phyloP scores from a whole-genome alignment of 2,113 vertebrate species.

The Damaliscus lunatus region DNA sequence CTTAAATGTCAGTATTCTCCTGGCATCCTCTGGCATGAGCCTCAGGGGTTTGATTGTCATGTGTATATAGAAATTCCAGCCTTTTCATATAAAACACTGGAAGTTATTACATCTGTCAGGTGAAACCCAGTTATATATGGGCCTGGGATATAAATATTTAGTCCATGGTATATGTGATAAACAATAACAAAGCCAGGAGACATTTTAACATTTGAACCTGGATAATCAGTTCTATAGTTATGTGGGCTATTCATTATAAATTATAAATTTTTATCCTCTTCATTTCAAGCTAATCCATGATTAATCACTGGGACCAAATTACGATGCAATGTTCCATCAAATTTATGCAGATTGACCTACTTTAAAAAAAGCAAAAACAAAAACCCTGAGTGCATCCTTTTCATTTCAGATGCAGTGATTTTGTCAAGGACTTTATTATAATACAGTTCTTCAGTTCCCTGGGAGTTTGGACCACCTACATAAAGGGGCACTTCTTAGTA shows the following conservation, averaged over 20 bases:
- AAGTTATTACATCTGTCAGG: slow-evolving; percentile 38
- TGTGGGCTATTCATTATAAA: not conserved
- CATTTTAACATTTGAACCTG: not conserved
- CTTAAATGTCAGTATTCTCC: slow-evolving; percentile 62
- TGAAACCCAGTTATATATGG: slow-evolving; percentile 24
- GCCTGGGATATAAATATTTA: not conserved
- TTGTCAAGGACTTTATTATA: not conserved
- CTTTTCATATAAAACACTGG: slow-evolving; percentile 48
- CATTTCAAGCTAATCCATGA: not conserved
- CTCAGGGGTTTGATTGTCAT: not conserved
- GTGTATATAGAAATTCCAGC: slow-evolving; percentile 8
- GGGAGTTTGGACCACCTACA: not conserved
- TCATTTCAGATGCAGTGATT: not conserved
- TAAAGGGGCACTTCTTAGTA: not conserved
- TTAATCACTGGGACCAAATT: not conserved
- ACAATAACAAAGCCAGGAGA: not conserved
- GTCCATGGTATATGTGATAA: not conserved
- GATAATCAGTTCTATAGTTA: not conserved
- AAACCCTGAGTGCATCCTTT: not conserved
- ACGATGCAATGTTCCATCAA: not conserved
- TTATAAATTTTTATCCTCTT: not conserved
- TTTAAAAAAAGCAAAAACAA: not conserved
- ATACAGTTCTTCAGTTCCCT: not conserved
- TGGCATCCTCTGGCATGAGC: not conserved
- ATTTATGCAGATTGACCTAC: not conserved